Conservation (phyloP, 1,140 invertebrate genomes). For the Zaprionus camerounensis region DNA sequence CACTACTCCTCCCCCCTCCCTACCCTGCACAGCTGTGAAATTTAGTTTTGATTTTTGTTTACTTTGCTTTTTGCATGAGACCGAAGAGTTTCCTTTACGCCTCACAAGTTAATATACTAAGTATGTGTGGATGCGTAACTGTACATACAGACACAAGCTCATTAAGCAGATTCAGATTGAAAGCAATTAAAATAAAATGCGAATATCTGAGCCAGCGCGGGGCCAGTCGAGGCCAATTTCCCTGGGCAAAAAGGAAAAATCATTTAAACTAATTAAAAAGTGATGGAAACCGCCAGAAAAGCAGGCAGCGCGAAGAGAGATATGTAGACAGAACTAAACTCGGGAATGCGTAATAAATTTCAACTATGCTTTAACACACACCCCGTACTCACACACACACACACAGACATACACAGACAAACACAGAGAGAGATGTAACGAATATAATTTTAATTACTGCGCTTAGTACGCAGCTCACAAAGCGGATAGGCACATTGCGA, state of each 20-base stretch:
- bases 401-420: neutral
- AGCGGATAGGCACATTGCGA: constrained; percentile 36
- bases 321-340: constrained; percentile 52
- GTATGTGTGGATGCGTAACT: neutral
- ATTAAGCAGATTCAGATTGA: constrained; percentile 4
- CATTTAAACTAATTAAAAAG: constrained; percentile 78
- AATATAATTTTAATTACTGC: constrained; percentile 79
- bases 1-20: too few species aligned
- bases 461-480: constrained; percentile 42
- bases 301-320: constrained; percentile 42
- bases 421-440: constrained; percentile 39
- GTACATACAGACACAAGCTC: constrained; percentile 3
- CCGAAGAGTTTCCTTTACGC: neutral
- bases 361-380: constrained; percentile 63
- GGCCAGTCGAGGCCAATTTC: constrained; percentile 48
- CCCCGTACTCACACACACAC: constrained; percentile 1
- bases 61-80: neutral
- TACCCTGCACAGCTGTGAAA: neutral
- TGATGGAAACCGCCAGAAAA: constrained; percentile 63
- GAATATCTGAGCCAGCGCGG: constrained; percentile 30
- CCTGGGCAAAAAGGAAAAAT: constrained; percentile 55
- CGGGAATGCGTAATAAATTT: constrained; percentile 46
- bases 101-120: neutral
- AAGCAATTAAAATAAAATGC: constrained; percentile 20
- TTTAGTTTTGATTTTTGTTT: constrained; percentile 12